Base-by-base conservation (phyloP, 2,113 vertebrate species). In the Spilogale gracilis region DNA sequence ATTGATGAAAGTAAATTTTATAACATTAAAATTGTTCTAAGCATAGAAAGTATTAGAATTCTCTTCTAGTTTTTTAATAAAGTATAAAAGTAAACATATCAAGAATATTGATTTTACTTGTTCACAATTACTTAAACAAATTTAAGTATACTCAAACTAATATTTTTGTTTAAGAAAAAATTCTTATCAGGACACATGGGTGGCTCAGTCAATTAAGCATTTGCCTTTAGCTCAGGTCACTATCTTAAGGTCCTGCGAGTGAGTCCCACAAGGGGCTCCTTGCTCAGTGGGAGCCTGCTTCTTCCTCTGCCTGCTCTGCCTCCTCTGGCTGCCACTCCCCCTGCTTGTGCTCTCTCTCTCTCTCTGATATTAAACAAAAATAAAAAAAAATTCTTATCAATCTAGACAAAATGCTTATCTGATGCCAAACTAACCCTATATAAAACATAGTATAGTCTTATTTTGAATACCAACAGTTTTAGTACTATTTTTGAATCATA, bases 81-180 rank as follows among this genome's bases (percentile, higher is more conserved):
- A 52, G 87, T 67, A 69, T 30, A 94, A 81, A 90, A 76, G 23
- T 82, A 56, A 94, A 90, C 5, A 69, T 89, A 86, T 79, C 14
- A 76, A 86, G 38, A 67, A 95, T 76, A 48, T n/a, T 54, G 74
- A 94, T 87, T 95, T 84, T 84, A 80, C 16, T 65, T 81, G 74
- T 5, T 87, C 74, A 89, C 67, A 96, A 92, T 79, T 73, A 80
- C 23, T 48, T 69, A 60, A 21, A 18, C 16, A 81, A 76, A 76
- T 48, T 93, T 96, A 92, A 88, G 18, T 23, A 58, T 5, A 80
- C 6, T 23, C 27, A 71, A 94, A 78, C 21, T 43, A 89, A 38
- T 45, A 17, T 89, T 32, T 56, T 87, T 43, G 78, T 87, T 63
- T 50, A 67, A 4, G 48, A 96, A 88, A 88, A 88, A 54, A 10